These are phyloP conservation scores for Indicator maculatus DNA, from an alignment of 2,113 vertebrate genomes.

Conservation along the genomic window DNA sequence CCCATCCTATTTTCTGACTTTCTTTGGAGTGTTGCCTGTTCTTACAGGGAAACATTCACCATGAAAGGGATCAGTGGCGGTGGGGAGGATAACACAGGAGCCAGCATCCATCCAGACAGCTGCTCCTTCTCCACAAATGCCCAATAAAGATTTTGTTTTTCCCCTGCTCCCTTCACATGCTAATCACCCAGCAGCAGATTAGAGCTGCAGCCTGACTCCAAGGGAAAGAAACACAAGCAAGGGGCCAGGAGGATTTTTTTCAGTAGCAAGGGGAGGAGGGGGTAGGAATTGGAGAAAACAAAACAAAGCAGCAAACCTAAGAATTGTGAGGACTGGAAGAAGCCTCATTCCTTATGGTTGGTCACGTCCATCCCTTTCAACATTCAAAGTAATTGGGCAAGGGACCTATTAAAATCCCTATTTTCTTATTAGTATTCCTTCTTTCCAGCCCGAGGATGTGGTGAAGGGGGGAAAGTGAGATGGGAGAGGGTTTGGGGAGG, in stretches of 20 bases:
- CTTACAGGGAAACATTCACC: neutral
- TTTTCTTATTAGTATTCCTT: constrained; percentile 39
- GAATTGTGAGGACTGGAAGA: neutral
- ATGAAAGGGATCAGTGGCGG: neutral
- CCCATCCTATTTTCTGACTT: neutral
- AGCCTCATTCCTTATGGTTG: constrained; percentile 22
- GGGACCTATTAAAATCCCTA: neutral
- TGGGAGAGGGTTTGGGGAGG: constrained; percentile 47
- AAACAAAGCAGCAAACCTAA: neutral
- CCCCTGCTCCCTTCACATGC: constrained; percentile 29
- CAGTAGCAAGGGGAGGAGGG: neutral
- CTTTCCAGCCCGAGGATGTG: neutral
- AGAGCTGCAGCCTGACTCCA: neutral
- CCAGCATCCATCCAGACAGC: constrained; percentile 16
- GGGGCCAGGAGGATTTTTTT: neutral
- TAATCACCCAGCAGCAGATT: constrained; percentile 5
- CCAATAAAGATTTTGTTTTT: constrained; percentile 54
- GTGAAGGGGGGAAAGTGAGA: neutral
- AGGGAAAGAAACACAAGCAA: neutral
- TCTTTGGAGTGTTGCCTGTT: neutral
- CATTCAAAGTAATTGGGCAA: neutral
- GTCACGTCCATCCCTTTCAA: constrained; percentile 9
- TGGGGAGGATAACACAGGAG: neutral
- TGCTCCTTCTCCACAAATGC: neutral
- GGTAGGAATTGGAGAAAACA: neutral